Percentiles rank a stretch among this genome's conserved stretches.
phyloP scores from a whole-genome alignment of 2,113 vertebrate genomes.

The Eclectus roratus region DNA sequence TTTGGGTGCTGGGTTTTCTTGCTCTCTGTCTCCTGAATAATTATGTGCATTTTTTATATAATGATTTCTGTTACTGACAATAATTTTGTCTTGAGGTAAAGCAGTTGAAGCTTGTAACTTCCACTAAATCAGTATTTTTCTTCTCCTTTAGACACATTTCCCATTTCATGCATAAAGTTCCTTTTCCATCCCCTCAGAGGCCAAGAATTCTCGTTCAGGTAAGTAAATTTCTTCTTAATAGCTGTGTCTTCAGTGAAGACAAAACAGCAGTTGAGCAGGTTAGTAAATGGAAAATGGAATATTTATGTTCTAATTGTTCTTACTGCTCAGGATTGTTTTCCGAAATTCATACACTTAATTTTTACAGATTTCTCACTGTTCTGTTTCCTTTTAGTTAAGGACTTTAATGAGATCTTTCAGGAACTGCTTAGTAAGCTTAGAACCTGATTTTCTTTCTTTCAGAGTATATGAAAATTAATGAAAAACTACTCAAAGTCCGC shows the following conservation, averaged over 20 bases:
- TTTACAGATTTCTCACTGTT: neutral
- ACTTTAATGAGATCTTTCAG: neutral
- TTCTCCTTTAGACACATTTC: conserved; percentile 88
- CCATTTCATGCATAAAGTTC: conserved; percentile 98
- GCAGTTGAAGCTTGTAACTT: neutral
- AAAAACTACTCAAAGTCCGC: neutral
- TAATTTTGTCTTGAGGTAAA: neutral
- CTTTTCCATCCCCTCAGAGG: conserved; percentile 94
- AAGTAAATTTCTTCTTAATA: conserved; percentile 34
- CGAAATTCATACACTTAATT: neutral
- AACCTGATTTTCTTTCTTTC: neutral
- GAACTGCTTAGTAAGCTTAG: neutral
- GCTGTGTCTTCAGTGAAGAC: neutral
- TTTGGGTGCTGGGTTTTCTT: neutral
- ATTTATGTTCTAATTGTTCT: neutral
- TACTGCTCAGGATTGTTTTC: neutral
- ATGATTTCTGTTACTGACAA: neutral
- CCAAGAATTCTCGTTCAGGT: conserved; percentile 97
- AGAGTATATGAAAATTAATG: neutral
- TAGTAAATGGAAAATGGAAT: neutral
- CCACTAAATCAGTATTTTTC: neutral
- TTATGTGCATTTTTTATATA: neutral
- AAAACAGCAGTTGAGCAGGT: neutral
- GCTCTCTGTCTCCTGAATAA: neutral
- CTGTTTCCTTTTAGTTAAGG: neutral